Conservation (phyloP, 2,113 vertebrate species). For the Todiramphus saurophagus region DNA sequence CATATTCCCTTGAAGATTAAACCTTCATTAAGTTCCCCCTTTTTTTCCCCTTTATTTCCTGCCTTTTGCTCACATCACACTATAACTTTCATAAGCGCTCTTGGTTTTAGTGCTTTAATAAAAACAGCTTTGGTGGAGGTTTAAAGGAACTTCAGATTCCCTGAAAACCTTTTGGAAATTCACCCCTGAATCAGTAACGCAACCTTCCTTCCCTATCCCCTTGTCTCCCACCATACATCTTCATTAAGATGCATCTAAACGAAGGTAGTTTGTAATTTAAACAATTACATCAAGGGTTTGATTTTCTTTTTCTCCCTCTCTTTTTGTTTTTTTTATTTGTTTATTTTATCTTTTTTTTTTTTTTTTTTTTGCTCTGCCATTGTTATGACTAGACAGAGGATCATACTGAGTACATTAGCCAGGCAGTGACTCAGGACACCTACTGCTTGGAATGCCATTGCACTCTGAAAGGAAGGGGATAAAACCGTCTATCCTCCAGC, state of each 20-base stretch:
- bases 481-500: constrained; percentile 63
- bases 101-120: constrained; percentile 69
- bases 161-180: constrained; percentile 69
- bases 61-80: constrained; percentile 73
- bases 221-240: constrained; percentile 10
- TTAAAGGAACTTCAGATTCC: constrained; percentile 67
- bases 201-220: neutral
- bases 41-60: constrained; percentile 63
- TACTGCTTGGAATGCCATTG: constrained; percentile 77
- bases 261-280: constrained; percentile 13
- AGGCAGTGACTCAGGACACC: constrained; percentile 76
- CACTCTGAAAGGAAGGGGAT: constrained; percentile 58
- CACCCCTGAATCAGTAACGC: constrained; percentile 29
- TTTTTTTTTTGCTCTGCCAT: constrained; percentile 7
- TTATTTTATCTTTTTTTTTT: neutral
- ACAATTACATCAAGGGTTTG: constrained; percentile 13
- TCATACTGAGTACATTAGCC: constrained; percentile 79
- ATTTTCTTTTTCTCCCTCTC: neutral
- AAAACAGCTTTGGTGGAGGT: constrained; percentile 65
- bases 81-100: constrained; percentile 66
- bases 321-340: neutral
- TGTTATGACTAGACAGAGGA: constrained; percentile 81
- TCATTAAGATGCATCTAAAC: constrained; percentile 29
- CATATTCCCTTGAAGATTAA: constrained; percentile 81
- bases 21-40: constrained; percentile 76